Conservation (phyloP, 1,140 invertebrate genomes). For the Pseudomyrmex flavicornis region DNA sequence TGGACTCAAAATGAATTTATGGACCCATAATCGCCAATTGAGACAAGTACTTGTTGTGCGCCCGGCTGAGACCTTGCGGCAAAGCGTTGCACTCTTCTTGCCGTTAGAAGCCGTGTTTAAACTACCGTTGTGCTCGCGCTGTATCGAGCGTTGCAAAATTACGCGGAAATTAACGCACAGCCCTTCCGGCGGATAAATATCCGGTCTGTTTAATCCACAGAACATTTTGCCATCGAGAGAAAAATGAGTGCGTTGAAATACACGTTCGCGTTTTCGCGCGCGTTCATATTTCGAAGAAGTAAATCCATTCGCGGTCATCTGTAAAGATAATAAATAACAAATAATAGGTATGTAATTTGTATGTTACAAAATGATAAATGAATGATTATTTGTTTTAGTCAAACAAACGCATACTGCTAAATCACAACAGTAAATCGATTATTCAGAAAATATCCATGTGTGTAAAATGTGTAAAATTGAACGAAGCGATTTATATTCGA, state of each 20-base stretch:
- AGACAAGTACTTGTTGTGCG: conserved; percentile 71
- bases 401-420: too few species aligned
- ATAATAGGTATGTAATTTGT: too few species aligned
- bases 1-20: conserved; percentile 81
- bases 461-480: too few species aligned
- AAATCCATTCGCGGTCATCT: too few species aligned
- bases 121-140: neutral
- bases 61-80: conserved; percentile 67
- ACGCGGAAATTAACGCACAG: conserved; percentile 39
- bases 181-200: neutral
- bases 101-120: conserved; percentile 33
- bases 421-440: conserved; percentile 8
- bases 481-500: neutral
- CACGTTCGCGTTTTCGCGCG: too few species aligned
- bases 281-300: too few species aligned
- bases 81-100: conserved; percentile 66
- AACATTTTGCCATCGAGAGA: too few species aligned
- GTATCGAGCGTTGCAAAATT: conserved; percentile 63
- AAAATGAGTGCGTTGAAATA: too few species aligned
- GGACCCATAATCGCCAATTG: conserved; percentile 79
- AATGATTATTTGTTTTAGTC: too few species aligned
- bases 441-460: neutral
- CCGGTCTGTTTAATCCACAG: too few species aligned
- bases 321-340: too few species aligned
- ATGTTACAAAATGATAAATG: too few species aligned